Evolutionary conservation across 2,797 vertebrate species (phyloP), one percentile per base, ranked within the genome.

Genomic region (Eupleurogrammus muticus): DNA sequence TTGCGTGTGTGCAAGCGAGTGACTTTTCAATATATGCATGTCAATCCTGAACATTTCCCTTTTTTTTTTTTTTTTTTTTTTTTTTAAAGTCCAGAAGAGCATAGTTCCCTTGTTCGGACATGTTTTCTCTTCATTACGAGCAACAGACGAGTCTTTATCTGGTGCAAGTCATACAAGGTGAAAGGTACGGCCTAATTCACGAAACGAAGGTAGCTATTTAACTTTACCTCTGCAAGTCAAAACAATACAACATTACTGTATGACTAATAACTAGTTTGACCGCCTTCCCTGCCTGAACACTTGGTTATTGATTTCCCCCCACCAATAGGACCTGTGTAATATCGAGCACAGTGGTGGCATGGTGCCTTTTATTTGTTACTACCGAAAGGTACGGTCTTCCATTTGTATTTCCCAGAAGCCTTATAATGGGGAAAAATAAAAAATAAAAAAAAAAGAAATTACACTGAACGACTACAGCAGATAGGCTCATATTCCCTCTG

Each of bases 361-460:
- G 91, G 92, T 94, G 93, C 93, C 93, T 94, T 93, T 92, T 91
- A 89, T 91, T 91, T 86, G 86, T 92, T 91, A 90, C 86, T 93
- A 88, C 91, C 88, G 90, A 92, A 92, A 91, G 90, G 90, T 92
- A 88, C 88, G 89, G 93, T 94, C 93, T 94, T 94, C 93, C 93
- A 94, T 92, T 93, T 92, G 85, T 92, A 91, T 87, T 91, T 92
- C 85, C 89, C 87, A 79, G 84, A 93, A 93, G 93, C 93, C 92
- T 94, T 94, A 92, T 75, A 84, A 85, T 84, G 82, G 88, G 81
- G 73, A 82, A 77, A 68, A 82, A 75, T 34, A 80, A 85, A 85
- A 28, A n/a, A n/a, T n/a, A n/a, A 28, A 28, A 28, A 74, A 82
- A 77, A 68, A 82, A 75, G 36, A 80, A 86, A 85, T 77, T 80